A percentile compares a stretch with the other conserved stretches of the same genome.
These are phyloP conservation scores for Alectura lathami DNA, from an alignment of 2,113 vertebrate species.

Conservation along the genomic window DNA sequence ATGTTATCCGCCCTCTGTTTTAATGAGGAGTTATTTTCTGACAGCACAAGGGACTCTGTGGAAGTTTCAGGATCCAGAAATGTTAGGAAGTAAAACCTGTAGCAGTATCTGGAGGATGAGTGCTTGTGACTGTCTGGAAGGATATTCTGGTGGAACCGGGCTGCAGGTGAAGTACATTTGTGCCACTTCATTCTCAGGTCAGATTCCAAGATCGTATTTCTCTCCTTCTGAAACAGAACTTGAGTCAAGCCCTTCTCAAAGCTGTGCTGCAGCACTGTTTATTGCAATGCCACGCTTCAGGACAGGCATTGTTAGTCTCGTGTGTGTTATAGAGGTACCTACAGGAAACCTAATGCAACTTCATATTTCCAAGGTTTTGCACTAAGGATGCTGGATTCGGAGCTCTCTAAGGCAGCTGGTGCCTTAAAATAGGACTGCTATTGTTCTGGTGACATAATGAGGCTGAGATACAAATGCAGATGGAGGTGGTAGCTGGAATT, in stretches of 20 bases:
- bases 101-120: not conserved
- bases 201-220: not conserved
- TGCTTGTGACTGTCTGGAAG: not conserved
- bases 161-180: not conserved
- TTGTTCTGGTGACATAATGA: conserved; percentile 52
- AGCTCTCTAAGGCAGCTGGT: not conserved
- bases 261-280: not conserved
- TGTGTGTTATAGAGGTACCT: not conserved
- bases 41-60: not conserved
- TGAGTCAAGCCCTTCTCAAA: not conserved
- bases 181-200: not conserved
- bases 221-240: not conserved
- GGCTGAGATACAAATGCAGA: conserved; percentile 1
- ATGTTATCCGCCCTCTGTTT: not conserved
- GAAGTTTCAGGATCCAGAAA: not conserved
- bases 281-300: not conserved
- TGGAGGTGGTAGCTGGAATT: not conserved
- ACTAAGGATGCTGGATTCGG: not conserved
- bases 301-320: not conserved
- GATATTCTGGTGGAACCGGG: not conserved
- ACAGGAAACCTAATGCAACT: not conserved
- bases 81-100: not conserved
- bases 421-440: conserved; percentile 20
- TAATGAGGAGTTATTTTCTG: not conserved
- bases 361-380: not conserved